These are phyloP conservation scores for Dasysyrphus tricinctus DNA, from an alignment of 2,888 invertebrate species.

Conservation along the genomic window DNA sequence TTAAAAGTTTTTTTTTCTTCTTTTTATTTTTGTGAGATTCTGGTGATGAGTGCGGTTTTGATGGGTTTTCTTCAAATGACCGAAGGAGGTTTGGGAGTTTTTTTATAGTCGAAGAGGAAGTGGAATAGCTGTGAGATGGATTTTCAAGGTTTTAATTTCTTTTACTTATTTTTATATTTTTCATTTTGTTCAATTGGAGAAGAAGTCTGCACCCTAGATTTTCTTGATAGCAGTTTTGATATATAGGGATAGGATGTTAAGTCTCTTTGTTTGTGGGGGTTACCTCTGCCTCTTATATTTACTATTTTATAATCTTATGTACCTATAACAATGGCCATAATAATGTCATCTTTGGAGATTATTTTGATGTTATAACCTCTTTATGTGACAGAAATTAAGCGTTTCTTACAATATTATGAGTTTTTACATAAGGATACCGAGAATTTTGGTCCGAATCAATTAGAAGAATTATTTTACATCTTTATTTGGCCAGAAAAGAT, in stretches of 20 bases:
- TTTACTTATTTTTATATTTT: neutral
- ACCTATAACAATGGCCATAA: neutral
- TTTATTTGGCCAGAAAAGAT: too few species aligned
- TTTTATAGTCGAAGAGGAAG: neutral
- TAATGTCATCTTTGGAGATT: neutral
- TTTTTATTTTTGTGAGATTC: constrained; percentile 25
- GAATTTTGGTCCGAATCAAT: too few species aligned
- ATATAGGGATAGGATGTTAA: neutral
- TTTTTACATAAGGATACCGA: too few species aligned
- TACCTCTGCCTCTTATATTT: neutral
- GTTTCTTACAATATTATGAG: too few species aligned
- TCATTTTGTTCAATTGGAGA: neutral
- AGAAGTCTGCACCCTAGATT: constrained; percentile 2
- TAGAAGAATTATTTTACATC: too few species aligned
- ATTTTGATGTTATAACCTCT: neutral
- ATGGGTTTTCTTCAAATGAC: constrained; percentile 44
- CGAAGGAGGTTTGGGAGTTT: neutral
- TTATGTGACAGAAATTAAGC: neutral
- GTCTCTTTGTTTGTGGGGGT: neutral
- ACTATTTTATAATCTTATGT: neutral
- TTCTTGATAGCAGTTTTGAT: neutral
- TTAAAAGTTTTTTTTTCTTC: constrained; percentile 26
- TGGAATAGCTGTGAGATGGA: constrained; percentile 12
- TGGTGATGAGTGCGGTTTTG: constrained; percentile 41
- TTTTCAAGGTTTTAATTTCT: constrained; percentile 42